phyloP scores from a whole-genome alignment of 2,888 invertebrate species.

The Seira musarum region DNA sequence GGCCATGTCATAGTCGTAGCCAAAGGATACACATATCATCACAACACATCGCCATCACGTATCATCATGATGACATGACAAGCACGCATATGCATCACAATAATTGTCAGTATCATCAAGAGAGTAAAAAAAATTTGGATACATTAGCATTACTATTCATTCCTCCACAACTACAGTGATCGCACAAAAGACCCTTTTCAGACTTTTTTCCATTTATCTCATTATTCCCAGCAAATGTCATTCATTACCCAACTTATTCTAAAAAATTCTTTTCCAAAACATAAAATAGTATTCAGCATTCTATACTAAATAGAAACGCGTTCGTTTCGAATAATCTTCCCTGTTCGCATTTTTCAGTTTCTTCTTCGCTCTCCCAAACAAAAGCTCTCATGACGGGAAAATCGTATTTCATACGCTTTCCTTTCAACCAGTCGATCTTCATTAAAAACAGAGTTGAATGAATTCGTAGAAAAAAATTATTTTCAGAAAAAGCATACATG shows the following conservation, averaged over 20 bases:
- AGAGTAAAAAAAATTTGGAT: background rate
- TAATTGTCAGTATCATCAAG: constrained; percentile 26
- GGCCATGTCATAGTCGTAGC: constrained; percentile 37
- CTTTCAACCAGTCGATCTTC: constrained; percentile 44
- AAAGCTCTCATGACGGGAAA: no score
- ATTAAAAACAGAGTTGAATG: constrained; percentile 35
- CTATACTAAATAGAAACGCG: no score
- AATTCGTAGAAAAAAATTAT: constrained; percentile 42
- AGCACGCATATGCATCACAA: background rate
- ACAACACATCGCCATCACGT: constrained; percentile 1
- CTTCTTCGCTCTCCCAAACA: no score
- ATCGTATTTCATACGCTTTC: constrained; percentile 1
- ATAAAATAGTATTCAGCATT: no score
- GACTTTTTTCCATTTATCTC: constrained; percentile 28
- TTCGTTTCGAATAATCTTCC: no score
- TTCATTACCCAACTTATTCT: constrained; percentile 10
- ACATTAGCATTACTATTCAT: constrained; percentile 36
- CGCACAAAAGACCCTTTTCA: constrained; percentile 18
- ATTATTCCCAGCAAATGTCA: constrained; percentile 44
- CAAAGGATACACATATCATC: constrained; percentile 24
- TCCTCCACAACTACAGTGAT: constrained; percentile 24
- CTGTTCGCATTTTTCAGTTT: no score
- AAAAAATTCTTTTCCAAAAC: no score
- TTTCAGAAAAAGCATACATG: no score
- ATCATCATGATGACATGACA: no score